A percentile compares a stretch with the other conserved stretches of the same genome.
phyloP scores from a whole-genome alignment of 1,140 invertebrate species.

The Heliothis virescens region DNA sequence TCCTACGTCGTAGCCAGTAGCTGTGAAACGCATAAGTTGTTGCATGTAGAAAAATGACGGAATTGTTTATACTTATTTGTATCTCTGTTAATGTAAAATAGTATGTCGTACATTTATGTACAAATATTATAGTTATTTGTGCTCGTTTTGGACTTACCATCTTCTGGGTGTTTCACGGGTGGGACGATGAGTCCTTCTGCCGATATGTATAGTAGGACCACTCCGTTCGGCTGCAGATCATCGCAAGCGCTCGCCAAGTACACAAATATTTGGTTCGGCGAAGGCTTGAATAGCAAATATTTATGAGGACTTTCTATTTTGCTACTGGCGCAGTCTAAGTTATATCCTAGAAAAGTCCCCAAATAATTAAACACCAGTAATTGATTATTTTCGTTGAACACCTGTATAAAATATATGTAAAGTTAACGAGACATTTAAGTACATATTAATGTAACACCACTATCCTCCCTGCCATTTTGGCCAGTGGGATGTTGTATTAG shows the following conservation, averaged over 20 bases:
- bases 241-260: conserved; percentile 98
- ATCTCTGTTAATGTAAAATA: too few relatives aligned
- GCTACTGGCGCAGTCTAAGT: conserved; percentile 89
- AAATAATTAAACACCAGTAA: not conserved
- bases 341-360: conserved; percentile 81
- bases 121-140: not conserved
- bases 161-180: conserved; percentile 94
- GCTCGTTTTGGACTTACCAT: conserved; percentile 88
- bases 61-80: too few relatives aligned
- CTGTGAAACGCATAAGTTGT: not conserved
- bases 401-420: too few relatives aligned
- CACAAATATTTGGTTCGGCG: conserved; percentile 96
- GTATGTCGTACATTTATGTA: too few relatives aligned
- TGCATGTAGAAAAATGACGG: not conserved
- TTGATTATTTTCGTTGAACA: too few relatives aligned
- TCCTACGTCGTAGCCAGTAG: conserved; percentile 96
- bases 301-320: conserved; percentile 97
- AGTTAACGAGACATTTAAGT: too few relatives aligned
- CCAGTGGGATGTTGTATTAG: too few relatives aligned
- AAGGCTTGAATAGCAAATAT: conserved; percentile 98
- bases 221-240: conserved; percentile 96
- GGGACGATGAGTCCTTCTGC: conserved; percentile 96
- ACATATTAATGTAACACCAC: too few relatives aligned
- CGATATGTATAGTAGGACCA: conserved; percentile 96
- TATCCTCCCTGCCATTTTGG: too few relatives aligned